These are phyloP conservation scores for Panzeria rudis DNA, from an alignment of 2,888 invertebrate genomes.

Conservation along the genomic window DNA sequence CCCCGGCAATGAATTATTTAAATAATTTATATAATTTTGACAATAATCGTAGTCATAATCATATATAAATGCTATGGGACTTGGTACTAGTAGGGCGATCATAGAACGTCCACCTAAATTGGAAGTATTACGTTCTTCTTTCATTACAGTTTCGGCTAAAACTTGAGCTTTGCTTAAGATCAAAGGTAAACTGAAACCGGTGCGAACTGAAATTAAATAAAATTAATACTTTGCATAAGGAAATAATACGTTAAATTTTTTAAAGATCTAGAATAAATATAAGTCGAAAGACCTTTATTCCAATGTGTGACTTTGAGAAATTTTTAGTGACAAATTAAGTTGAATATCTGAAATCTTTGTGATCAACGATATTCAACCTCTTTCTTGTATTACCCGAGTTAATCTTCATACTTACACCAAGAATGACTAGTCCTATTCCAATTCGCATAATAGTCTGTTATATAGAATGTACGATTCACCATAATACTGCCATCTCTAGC, in stretches of 20 bases:
- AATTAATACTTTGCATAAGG: no score
- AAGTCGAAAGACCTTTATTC: no score
- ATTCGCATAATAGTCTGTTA: slow-evolving; percentile 86
- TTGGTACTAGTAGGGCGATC: slow-evolving; percentile 87
- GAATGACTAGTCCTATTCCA: slow-evolving; percentile 86
- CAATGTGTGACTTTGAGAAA: no score
- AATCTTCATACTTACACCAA: slow-evolving; percentile 78
- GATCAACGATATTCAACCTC: no score
- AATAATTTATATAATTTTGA: slow-evolving; percentile 84
- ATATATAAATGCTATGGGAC: slow-evolving; percentile 84
- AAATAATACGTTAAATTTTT: no score
- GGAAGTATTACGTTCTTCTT: slow-evolving; percentile 84
- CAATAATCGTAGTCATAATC: slow-evolving; percentile 85
- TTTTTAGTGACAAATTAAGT: no score
- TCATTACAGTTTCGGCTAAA: slow-evolving; percentile 84
- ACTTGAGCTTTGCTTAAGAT: slow-evolving; percentile 85
- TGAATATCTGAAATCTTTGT: background rate
- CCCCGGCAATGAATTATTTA: slow-evolving; percentile 88
- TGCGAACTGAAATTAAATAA: slow-evolving; percentile 84
- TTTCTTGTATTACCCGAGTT: no score
- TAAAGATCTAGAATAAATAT: no score
- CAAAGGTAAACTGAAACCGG: slow-evolving; percentile 86
- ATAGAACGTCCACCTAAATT: slow-evolving; percentile 88
- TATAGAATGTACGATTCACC: slow-evolving; percentile 86
- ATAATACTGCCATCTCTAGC: slow-evolving; percentile 87